Base-by-base conservation (phyloP, 2,888 invertebrate genomes). In the Ectemnius lituratus region DNA sequence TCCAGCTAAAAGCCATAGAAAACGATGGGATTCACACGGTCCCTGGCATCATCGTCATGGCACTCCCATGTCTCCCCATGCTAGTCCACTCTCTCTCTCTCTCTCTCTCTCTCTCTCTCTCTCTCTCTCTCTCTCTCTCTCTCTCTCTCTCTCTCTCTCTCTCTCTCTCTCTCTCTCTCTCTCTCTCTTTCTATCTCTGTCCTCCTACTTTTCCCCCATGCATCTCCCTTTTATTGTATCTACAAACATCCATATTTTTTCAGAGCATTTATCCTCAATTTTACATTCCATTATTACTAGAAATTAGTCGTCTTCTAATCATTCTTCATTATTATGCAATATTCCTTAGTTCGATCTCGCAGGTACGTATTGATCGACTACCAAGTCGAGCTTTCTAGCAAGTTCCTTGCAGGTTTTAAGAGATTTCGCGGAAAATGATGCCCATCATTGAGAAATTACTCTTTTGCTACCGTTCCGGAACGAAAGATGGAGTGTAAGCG, bases 161-260 rank as follows among this genome's bases (percentile, higher is more conserved):
- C 8, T 37, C 49, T 52, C 45, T 46, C 45, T 56, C 63, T 67
- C 67, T 63, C 70, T 27, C 58, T 23, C 62, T 60, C 70, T 23
- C 64, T 20, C 14, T 58, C 13, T 20, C 8, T 37, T n/a, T n/a
- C n/a, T n/a, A n/a, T n/a, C n/a, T n/a, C n/a, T n/a, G n/a, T n/a
- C 37, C 11, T 11, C 37, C 37, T 37, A 6, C 8, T 6, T 45
- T 27, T 56, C 64, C 63, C 63, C 58, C 20, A 57, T 60, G 49
- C 20, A 57, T 60, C 70, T 3, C 45, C 16, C 61, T 61, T 80
- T 73, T 62, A 76, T 52, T 52, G 5, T 14, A 14, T 52, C 52
- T 52, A 37, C 37, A 37, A 37, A 37, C 37, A 37, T 37, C 5
- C 37, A 37, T 37, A 37, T 37, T 37, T 37, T 37, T 8, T 37